Evolutionary conservation across 37 sponge, comb jelly and placozoan species (phyloP), one percentile per base, ranked within the genome.

Genomic region (Tethya wilhelma): DNA sequence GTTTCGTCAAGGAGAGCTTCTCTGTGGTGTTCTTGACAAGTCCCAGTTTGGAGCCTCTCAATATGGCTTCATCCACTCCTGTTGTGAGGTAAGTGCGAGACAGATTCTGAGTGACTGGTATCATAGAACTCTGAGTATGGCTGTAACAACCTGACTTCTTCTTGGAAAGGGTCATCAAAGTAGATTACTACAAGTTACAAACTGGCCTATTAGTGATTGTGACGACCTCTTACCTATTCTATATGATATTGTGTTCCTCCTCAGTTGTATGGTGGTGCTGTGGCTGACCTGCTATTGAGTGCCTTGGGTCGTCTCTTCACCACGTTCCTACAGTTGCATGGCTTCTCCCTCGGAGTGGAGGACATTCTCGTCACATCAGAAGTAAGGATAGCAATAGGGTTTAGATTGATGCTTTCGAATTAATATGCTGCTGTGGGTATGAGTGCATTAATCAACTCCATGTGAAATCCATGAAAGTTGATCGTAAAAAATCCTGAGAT

Each of bases 1-100:
- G 9, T 80, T 98, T 57, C 57, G 86, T 7, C 74, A 95, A 38
- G 98, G 98, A 31, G 93, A 98, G 53, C 79, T 98, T 31, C 39
- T 98, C 69, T 88, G 96, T 90, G 98, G 98, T 25, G 92, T 95
- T 25, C 69, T 98, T 67, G 98, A 98, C 70, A 98, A 98, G 70
- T 81, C 91, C 30, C 98, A 98, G 71, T 90, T 93, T 88, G 98
- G 98, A 30, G 78, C 92, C 19, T 87, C 94, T 19, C 89, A 92
- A 67, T 98, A 85, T 65, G 96, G 98, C 5, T 77, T 98, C 29
- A 92, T 98, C 0, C 98, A 98, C 71, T 75, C 75, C n/a, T 87
- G 91, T 32, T 80, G 86, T 80, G 98, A 97, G 89, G 92, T 95
- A 58, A 34, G 46, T 49, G 55, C 9, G 55, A 49, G 14, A 49